A percentile compares a stretch with the other conserved stretches of the same genome.
Conservation (phyloP, 2,113 vertebrate genomes). For the Boleophthalmus pectinirostris region DNA sequence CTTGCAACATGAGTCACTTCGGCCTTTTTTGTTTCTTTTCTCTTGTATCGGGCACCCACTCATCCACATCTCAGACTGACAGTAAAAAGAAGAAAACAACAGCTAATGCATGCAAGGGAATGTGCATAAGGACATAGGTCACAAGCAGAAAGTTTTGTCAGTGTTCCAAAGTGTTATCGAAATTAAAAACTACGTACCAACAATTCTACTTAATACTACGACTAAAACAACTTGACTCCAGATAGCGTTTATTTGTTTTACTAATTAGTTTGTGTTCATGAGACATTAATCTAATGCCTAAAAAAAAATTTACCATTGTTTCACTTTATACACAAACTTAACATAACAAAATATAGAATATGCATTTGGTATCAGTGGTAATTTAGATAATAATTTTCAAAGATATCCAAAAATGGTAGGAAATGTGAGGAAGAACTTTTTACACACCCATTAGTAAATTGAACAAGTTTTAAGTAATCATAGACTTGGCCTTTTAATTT, state of each 20-base stretch:
- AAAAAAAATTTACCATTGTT: neutral
- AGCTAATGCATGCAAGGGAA: neutral
- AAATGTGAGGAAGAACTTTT: no score
- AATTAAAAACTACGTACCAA: neutral
- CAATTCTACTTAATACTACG: neutral
- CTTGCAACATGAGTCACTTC: constrained; percentile 54
- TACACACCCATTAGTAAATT: no score
- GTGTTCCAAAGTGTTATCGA: neutral
- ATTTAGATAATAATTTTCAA: no score
- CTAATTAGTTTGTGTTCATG: neutral
- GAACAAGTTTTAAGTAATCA: no score
- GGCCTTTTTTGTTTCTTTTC: constrained; percentile 40
- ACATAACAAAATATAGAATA: no score
- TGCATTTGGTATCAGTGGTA: no score
- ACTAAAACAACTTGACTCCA: neutral
- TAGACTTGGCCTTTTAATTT: no score
- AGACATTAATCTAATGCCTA: neutral
- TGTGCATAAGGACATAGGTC: neutral
- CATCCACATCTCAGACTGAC: constrained; percentile 40
- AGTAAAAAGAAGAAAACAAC: neutral
- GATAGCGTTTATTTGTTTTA: neutral
- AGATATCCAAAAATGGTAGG: no score
- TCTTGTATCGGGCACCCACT: constrained; percentile 54
- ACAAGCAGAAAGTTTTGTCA: constrained; percentile 3
- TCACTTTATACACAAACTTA: no score